phyloP scores from a whole-genome alignment of 1,140 invertebrate genomes.

The Dendrolimus punctatus region DNA sequence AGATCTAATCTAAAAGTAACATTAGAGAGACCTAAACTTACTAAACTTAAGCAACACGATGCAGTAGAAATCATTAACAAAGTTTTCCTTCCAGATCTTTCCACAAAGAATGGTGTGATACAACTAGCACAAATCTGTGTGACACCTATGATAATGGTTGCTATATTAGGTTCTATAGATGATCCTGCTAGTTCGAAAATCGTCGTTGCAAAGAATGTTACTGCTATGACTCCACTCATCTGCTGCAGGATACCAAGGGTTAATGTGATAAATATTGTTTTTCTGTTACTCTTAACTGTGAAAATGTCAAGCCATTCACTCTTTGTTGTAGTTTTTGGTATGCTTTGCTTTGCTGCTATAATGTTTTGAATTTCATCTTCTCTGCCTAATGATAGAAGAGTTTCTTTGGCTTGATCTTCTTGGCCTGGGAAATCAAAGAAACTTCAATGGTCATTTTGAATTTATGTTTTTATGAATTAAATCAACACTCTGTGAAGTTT shows the following conservation, averaged over 20 bases:
- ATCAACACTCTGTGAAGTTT: too few relatives aligned
- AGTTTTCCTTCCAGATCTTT: constrained; percentile 31
- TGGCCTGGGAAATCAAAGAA: constrained; percentile 18
- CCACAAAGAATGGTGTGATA: constrained; percentile 30
- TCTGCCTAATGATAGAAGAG: constrained; percentile 25
- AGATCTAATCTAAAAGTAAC: too few relatives aligned
- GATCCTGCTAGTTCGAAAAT: constrained; percentile 36
- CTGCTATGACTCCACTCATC: constrained; percentile 28
- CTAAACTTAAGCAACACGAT: constrained; percentile 25
- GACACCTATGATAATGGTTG: constrained; percentile 36
- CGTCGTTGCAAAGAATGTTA: constrained; percentile 32
- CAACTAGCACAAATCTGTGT: constrained; percentile 28
- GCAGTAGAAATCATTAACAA: constrained; percentile 29
- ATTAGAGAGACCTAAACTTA: background rate
- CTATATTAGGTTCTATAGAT: constrained; percentile 29
- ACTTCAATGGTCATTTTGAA: too few relatives aligned
- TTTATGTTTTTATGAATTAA: too few relatives aligned
- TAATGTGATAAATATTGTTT: constrained; percentile 31
- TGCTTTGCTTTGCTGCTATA: constrained; percentile 10
- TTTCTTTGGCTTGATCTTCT: constrained; percentile 30
- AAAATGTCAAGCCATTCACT: constrained; percentile 32
- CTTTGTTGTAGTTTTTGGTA: background rate
- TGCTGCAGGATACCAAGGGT: constrained; percentile 33
- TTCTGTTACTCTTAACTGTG: constrained; percentile 36
- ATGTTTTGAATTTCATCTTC: constrained; percentile 30